These are phyloP conservation scores for Macaca mulatta DNA, from an alignment of 2,113 vertebrate genomes.

Conservation along the genomic window DNA sequence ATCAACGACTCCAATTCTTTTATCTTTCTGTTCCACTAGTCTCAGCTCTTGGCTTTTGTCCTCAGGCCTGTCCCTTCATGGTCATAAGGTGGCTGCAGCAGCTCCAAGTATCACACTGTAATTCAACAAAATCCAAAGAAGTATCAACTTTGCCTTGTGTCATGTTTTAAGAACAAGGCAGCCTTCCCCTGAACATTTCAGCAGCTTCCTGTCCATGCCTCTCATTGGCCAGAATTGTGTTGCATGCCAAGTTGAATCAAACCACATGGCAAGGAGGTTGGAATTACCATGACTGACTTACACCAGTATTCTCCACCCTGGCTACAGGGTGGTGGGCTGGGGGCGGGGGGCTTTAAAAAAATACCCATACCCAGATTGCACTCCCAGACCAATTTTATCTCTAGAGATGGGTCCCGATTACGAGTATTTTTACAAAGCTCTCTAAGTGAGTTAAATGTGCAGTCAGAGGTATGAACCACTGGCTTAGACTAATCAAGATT, in stretches of 20 bases:
- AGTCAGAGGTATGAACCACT: neutral
- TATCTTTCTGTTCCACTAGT: neutral
- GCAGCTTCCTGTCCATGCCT: neutral
- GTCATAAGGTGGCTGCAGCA: neutral
- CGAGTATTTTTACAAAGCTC: neutral
- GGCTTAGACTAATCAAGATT: neutral
- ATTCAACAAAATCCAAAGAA: constrained; percentile 42
- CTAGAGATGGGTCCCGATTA: neutral
- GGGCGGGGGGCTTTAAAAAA: neutral
- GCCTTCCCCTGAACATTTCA: neutral
- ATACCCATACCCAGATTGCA: neutral
- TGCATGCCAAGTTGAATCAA: neutral
- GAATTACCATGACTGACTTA: constrained; percentile 24
- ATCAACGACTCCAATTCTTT: neutral
- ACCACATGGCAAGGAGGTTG: neutral
- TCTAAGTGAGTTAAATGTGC: neutral
- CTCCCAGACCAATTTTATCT: neutral
- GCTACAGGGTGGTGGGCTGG: neutral
- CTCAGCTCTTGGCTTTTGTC: neutral
- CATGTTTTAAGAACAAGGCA: neutral
- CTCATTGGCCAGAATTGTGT: neutral
- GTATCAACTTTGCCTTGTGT: neutral
- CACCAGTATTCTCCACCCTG: neutral
- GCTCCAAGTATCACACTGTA: neutral
- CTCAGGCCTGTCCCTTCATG: neutral